Conservation (phyloP, 2,797 vertebrate genomes). For the Mormyrops attenuatus region DNA sequence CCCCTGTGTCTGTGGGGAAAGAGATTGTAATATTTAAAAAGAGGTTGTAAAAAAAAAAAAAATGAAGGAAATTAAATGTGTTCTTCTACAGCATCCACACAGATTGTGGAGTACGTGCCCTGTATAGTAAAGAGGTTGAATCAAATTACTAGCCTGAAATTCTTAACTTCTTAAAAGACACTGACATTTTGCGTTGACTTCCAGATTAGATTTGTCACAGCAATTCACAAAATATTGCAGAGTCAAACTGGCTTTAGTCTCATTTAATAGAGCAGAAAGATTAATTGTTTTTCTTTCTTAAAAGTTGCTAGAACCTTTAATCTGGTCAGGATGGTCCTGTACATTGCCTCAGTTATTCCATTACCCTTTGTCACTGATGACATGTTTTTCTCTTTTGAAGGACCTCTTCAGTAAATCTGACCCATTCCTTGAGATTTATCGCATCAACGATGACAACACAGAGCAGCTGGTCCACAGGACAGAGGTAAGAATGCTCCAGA, state of each 20-base stretch:
- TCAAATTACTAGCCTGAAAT: conserved; percentile 36
- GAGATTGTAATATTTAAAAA: conserved; percentile 58
- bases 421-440: conserved; percentile 91
- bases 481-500: conserved; percentile 62
- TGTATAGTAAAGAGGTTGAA: conserved; percentile 22
- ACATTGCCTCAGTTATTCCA: background rate
- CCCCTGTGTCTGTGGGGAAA: conserved; percentile 47
- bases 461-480: conserved; percentile 93
- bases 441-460: conserved; percentile 74
- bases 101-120: background rate
- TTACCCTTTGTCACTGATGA: background rate
- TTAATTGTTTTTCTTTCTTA: conserved; percentile 14
- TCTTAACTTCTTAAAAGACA: conserved; percentile 32
- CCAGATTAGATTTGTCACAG: conserved; percentile 41
- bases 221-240: conserved; percentile 22
- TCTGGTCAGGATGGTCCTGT: background rate
- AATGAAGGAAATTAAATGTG: conserved; percentile 55
- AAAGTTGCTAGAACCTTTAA: background rate
- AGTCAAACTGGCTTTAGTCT: background rate
- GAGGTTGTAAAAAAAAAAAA: conserved; percentile 55
- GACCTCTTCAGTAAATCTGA: conserved; percentile 97
- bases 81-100: conserved; percentile 36
- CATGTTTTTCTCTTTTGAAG: conserved; percentile 47
- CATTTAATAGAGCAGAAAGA: conserved; percentile 10
- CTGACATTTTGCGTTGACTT: conserved; percentile 34